Base-by-base conservation (phyloP, 1,140 invertebrate genomes). In the Mizuhopecten yessoensis region DNA sequence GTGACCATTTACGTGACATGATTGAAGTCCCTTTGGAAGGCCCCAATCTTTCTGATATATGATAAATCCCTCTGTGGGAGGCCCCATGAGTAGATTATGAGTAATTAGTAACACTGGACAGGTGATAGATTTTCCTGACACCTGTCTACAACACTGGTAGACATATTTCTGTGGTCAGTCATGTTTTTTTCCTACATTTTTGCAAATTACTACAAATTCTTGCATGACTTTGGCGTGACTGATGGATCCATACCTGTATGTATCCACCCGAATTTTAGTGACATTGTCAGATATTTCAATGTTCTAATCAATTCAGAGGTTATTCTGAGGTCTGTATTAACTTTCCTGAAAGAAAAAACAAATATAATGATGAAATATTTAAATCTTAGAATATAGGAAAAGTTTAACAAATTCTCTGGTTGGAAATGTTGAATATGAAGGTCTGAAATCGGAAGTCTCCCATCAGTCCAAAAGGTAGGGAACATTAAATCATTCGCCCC, bases 31-130 rank as follows among this genome's bases (percentile, higher is more conserved):
- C 45, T 20, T 17, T 49, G 20, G 45, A 5, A 49, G 45, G 45
- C 45, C 57, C n/a, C 57, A 75, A n/a, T 29, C 23, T 5, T 75
- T 75, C 15, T 75, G 57, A 75, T 29, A 29, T 75, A n/a, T 75
- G 57, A 75, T 39, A 0, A 29, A 75, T 75, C 29, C 1, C 57
- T n/a, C 57, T n/a, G 0, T 29, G n/a, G 23, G 23, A 29, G 57
- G 57, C 57, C 57, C 57, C 57, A 75, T 75, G 57, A 45, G 42
- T 45, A 45, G 42, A 75, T 75, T 75, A 75, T 75, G 57, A 75
- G 57, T 29, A 75, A 75, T 75, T 75, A 75, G 57, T 75, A 29
- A 1, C 11, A 2, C 57, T 75, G 57, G n/a, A 75, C 57, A 75
- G 23, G n/a, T 75, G 57, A 75, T 75, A 17, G 5, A 75, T 75